Evolutionary conservation across 2,797 vertebrate genomes (phyloP), one percentile per base, ranked within the genome.

Genomic region (Characodon lateralis): DNA sequence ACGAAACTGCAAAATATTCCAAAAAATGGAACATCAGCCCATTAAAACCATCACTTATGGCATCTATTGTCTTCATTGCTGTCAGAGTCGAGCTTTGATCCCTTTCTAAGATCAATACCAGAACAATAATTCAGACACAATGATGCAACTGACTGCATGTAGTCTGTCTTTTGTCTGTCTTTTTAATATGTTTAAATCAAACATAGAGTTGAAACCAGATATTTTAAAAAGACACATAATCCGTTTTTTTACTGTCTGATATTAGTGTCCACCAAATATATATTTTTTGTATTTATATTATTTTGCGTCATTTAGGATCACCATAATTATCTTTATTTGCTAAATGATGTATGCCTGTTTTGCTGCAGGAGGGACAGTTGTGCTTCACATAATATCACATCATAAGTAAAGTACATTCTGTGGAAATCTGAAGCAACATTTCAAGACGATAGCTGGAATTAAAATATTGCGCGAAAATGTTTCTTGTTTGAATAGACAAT

Each of bases 81-180:
- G 63, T 13, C 41, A 35, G 3, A 66, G 35, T 35, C 22, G 63
- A 66, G 35, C 63, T 66, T 66, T 66, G 63, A 66, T 66, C 35
- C 63, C 20, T 66, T 66, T 66, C 35, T 41, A 41, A 41, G 63
- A 66, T 66, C 63, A 66, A 66, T 66, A 66, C 35, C 63, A 66
- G 35, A 66, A 66, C 63, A 66, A 41, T 66, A 66, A 66, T 24
- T 66, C 63, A 66, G 35, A 41, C 63, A 41, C 35, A 66, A 66
- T 66, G 63, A 66, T 66, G 63, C 63, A 41, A 66, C 63, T 41
- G 18, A 39, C 35, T 41, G 35, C 35, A 66, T 20, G 22, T 5
- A 24, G 61, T 35, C 14, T 20, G 61, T 10, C 63, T 66, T 35
- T 66, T 66, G 22, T 41, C 35, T 66, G 35, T 66, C 26, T 63